These are phyloP conservation scores for Hystrix cristata DNA, from an alignment of 2,113 vertebrate genomes.

Conservation along the genomic window DNA sequence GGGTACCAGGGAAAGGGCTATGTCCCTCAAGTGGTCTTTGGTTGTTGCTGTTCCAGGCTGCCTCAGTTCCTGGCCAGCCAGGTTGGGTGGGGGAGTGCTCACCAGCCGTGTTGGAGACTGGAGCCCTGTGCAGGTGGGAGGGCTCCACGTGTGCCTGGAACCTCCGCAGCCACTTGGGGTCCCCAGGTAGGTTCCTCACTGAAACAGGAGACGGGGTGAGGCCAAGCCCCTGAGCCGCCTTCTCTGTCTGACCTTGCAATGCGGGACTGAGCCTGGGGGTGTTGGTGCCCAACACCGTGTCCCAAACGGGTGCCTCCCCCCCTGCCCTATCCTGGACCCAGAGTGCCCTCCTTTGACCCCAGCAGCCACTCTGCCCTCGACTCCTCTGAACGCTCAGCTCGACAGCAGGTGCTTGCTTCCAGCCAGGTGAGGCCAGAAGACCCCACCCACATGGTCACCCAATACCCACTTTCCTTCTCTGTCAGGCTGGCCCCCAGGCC, in stretches of 20 bases:
- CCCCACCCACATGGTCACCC: background rate
- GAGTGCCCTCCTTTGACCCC: background rate
- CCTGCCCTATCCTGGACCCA: background rate
- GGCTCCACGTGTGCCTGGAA: background rate
- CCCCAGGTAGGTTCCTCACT: background rate
- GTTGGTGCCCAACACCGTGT: background rate
- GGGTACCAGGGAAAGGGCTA: accelerated
- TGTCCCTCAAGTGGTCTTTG: accelerated
- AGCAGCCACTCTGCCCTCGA: too few relatives aligned
- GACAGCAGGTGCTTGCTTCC: too few relatives aligned
- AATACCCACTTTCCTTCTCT: background rate
- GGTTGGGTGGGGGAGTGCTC: accelerated
- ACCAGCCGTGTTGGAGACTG: background rate
- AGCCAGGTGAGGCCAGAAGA: background rate
- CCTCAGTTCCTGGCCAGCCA: accelerated
- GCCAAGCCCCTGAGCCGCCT: accelerated
- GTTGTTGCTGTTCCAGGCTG: too few relatives aligned
- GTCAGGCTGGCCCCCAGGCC: background rate
- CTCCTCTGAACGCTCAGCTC: background rate
- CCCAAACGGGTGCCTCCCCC: background rate
- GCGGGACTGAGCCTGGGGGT: background rate
- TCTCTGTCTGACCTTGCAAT: background rate
- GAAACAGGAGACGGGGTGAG: background rate
- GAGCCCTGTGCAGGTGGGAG: constrained; percentile 4
- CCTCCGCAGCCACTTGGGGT: background rate